Percentiles rank a stretch among this genome's conserved stretches.
phyloP scores from a whole-genome alignment of 2,797 vertebrate genomes.

The Luscinia luscinia region DNA sequence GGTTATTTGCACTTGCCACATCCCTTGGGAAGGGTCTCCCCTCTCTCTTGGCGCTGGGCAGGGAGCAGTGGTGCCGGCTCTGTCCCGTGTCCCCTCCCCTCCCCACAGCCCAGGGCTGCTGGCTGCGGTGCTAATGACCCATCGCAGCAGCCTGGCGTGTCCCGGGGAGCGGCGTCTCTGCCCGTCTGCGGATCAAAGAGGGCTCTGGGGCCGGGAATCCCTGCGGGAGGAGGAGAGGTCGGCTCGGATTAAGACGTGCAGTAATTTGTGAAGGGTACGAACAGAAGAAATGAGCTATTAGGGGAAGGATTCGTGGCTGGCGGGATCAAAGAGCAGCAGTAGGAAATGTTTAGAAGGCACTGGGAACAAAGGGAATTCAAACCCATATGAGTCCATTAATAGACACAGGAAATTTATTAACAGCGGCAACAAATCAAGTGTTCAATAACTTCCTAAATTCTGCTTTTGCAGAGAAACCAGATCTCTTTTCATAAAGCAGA shows the following conservation, averaged over 20 bases:
- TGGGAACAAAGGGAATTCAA: slow-evolving; percentile 13
- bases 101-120: background rate
- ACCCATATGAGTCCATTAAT: background rate
- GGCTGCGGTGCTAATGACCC: background rate
- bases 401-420: background rate
- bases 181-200: background rate
- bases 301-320: background rate
- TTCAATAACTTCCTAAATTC: background rate
- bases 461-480: background rate
- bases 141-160: accelerated
- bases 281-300: background rate
- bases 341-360: slow-evolving; percentile 21
- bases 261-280: background rate
- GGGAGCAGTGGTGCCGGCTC: background rate
- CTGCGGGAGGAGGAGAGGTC: background rate
- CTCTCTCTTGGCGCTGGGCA: background rate
- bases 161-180: accelerated
- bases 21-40: background rate
- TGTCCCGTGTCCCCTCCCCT: background rate
- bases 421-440: background rate
- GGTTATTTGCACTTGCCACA: background rate
- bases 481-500: background rate
- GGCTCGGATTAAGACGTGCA: background rate
- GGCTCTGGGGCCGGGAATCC: background rate
- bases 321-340: background rate